These are phyloP conservation scores for Parazoanthus atlanticus DNA, from an alignment of 92 coral and sea anemone genomes.

Conservation along the genomic window DNA sequence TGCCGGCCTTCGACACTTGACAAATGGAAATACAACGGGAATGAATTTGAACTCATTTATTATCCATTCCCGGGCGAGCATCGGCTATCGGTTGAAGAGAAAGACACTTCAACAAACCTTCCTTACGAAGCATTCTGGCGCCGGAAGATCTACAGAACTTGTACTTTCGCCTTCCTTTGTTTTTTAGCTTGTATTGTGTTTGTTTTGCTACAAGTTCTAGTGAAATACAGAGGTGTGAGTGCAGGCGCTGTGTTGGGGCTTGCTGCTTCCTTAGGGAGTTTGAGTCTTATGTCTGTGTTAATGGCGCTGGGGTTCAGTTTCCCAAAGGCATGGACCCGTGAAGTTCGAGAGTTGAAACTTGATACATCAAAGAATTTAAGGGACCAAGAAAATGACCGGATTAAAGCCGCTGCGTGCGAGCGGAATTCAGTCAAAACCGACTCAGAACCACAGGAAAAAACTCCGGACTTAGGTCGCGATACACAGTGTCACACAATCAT, in stretches of 20 bases:
- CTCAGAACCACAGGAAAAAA: constrained; percentile 7
- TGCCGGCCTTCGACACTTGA: constrained; percentile 30
- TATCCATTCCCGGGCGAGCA: constrained; percentile 41
- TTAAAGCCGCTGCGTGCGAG: background rate
- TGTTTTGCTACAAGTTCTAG: background rate
- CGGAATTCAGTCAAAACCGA: background rate
- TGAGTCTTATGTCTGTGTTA: background rate
- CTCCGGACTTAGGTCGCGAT: background rate
- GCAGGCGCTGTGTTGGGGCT: constrained; percentile 11
- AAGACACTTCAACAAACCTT: background rate
- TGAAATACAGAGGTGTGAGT: constrained; percentile 11
- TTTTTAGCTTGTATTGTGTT: background rate
- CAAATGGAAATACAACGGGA: constrained; percentile 32
- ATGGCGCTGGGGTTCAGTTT: constrained; percentile 14
- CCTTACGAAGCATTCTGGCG: constrained; percentile 27
- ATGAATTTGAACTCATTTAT: constrained; percentile 28
- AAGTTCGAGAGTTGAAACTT: constrained; percentile 2
- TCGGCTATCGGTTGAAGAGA: constrained; percentile 15
- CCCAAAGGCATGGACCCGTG: background rate
- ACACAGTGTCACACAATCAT: constrained; percentile 11
- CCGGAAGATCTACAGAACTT: constrained; percentile 24
- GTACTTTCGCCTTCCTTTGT: constrained; percentile 5
- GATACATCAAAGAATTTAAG: background rate
- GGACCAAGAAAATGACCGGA: background rate
- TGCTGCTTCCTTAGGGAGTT: background rate